Evolutionary conservation across 2,888 invertebrate species (phyloP), one percentile per base, ranked within the genome.

Genomic region (Habrosyne pyritoides): DNA sequence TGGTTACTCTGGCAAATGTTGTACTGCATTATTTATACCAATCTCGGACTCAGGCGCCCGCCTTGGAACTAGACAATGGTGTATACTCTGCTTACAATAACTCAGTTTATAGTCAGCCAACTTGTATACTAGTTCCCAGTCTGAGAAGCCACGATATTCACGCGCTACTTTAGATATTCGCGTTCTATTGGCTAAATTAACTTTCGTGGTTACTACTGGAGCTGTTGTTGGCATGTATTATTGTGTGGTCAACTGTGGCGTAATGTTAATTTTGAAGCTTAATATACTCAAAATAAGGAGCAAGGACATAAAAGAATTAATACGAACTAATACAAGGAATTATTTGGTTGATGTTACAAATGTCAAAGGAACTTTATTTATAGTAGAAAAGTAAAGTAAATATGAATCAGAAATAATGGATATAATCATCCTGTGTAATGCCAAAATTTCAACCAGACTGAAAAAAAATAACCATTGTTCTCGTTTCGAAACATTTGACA

Each of bases 11-110:
- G 59, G 63, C 61, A 56, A 67, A 61, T 63, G 66, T 70, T 63
- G 57, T 46, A 12, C 59, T 77, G 75, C 73, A 79, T 77, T 79
- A 79, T 80, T 81, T 75, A 82, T 71, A 67, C 58, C 67, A 73
- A 75, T 71, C 69, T 74, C 66, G 69, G 64, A 18, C 18, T 70
- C 69, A 59, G 52, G 52, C 58, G 53, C 26, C 22, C 57, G 58
- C 63, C 60, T 64, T 68, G 66, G 59, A 67, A 66, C 66, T 59
- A 72, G 67, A 67, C 69, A 68, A 70, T 70, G 58, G 65, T 57
- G 58, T 64, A 58, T 59, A 67, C 66, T 64, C 62, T 57, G 62
- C 56, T 64, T 58, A 65, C 67, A 69, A 73, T 66, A 66, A 67
- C 63, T 54, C 49, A 59, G 62, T 71, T 68, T 79, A 72, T 67